Evolutionary conservation across 2,888 invertebrate species (phyloP).

Genomic region (Phymatocera aterrima): DNA sequence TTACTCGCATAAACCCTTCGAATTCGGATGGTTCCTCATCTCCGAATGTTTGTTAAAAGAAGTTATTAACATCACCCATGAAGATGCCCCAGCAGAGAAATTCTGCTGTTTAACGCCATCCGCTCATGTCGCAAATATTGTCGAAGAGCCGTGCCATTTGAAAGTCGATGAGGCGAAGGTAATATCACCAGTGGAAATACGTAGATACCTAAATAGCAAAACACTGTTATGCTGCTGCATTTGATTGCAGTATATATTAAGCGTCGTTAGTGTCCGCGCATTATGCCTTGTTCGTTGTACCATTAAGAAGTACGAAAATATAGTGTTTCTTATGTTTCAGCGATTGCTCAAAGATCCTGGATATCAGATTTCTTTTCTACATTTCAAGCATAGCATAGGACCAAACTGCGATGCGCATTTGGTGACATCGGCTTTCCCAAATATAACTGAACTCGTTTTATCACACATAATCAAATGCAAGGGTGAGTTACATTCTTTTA

Average conservation of each 20-base stretch:
- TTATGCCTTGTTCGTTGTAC: background rate
- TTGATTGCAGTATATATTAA: background rate
- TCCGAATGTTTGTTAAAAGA: background rate
- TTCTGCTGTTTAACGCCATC: conserved; percentile 6
- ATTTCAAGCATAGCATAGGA: background rate
- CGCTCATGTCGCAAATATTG: too few species aligned
- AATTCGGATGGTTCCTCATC: background rate
- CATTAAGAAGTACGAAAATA: too few species aligned
- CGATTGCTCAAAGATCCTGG: background rate
- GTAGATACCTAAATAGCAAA: background rate
- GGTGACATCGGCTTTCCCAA: background rate
- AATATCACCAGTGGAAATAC: too few species aligned
- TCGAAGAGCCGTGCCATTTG: background rate
- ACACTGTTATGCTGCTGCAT: background rate
- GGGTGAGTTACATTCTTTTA: background rate
- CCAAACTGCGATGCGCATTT: conserved; percentile 1
- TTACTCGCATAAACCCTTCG: background rate
- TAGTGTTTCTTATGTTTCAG: background rate
- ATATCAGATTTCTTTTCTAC: background rate
- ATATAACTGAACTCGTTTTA: background rate
- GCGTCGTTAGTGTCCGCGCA: background rate
- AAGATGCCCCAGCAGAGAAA: background rate
- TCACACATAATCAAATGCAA: background rate
- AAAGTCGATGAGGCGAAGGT: background rate
- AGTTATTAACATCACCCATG: background rate